These are phyloP conservation scores for Diadophis punctatus DNA, from an alignment of 2,113 vertebrate species.

Conservation along the genomic window DNA sequence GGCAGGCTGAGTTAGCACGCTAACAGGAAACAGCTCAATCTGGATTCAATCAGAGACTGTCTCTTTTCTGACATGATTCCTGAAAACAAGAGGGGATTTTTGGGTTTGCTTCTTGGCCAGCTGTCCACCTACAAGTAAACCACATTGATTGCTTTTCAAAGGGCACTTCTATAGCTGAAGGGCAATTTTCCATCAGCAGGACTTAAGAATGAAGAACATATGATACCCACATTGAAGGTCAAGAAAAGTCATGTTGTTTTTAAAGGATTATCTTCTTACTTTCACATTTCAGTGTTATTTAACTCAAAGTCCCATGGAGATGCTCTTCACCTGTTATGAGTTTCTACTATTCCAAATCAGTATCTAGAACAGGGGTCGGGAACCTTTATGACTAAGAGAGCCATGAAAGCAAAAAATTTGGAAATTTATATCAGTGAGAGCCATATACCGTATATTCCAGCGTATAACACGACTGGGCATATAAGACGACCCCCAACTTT, in stretches of 20 bases:
- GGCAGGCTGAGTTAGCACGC: constrained; percentile 62
- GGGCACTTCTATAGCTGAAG: not conserved
- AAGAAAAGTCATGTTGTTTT: not conserved
- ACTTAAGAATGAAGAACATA: fast-evolving
- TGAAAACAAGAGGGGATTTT: constrained; percentile 48
- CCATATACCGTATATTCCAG: too few species aligned
- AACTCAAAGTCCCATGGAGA: not conserved
- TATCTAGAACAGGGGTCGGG: not conserved
- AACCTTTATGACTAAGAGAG: too few species aligned
- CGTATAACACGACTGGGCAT: too few species aligned
- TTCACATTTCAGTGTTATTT: not conserved
- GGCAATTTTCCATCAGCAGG: not conserved
- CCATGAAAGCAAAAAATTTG: too few species aligned
- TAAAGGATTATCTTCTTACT: not conserved
- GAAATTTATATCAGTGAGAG: too few species aligned
- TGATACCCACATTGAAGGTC: not conserved
- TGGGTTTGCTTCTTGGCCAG: constrained; percentile 36
- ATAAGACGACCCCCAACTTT: too few species aligned
- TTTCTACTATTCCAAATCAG: not conserved
- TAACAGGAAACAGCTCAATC: constrained; percentile 85
- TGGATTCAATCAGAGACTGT: constrained; percentile 84
- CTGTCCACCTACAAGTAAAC: constrained; percentile 35
- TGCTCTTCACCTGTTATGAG: not conserved
- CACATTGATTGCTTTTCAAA: constrained; percentile 23
- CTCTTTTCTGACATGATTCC: constrained; percentile 62